Base-by-base conservation (phyloP, 2,113 vertebrate genomes). In the Narcine bancroftii region DNA sequence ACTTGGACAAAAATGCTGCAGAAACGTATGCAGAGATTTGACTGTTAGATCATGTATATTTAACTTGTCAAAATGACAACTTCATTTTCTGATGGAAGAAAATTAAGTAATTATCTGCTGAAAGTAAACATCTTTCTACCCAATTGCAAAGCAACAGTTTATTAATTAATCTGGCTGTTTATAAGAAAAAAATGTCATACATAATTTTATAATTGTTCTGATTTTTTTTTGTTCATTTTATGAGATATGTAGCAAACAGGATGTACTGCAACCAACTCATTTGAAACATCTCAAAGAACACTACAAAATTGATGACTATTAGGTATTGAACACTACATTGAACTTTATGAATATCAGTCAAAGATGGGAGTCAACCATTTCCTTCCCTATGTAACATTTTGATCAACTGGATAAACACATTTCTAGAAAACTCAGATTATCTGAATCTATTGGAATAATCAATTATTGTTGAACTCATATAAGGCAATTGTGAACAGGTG, bases 31-130 rank as follows among this genome's bases (percentile, higher is more conserved):
- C 89, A 91, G 60, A 91, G 89, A 91, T 91, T 29, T 91, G 89
- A 91, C 89, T 45, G 33, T 87, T 87, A 87, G 89, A 69, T 91
- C 89, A 91, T 69, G 71, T 91, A 69, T 91, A 91, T 69, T 91
- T 91, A 91, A 91, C 89, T 71, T 91, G 89, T 91, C 89, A 91
- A 91, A 91, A 91, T 91, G 89, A 91, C 89, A 91, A 91, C 89
- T 91, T 91, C 65, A 91, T 69, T 91, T 91, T 91, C 63, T 91
- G 89, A 91, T 91, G 39, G 89, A 91, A 65, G 63, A 91, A 69
- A 91, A 91, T 91, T 91, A 91, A 91, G 63, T 69, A 91, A 91
- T 91, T 91, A 91, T 91, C 63, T 69, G 33, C 65, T 91, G 87
- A 66, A 66, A 91, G 87, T 91, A 91, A 91, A 91, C 21, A 91